Percentiles rank a stretch among this genome's conserved stretches.
phyloP scores from a whole-genome alignment of 2,888 invertebrate species.

The Chaitophorus viminalis region DNA sequence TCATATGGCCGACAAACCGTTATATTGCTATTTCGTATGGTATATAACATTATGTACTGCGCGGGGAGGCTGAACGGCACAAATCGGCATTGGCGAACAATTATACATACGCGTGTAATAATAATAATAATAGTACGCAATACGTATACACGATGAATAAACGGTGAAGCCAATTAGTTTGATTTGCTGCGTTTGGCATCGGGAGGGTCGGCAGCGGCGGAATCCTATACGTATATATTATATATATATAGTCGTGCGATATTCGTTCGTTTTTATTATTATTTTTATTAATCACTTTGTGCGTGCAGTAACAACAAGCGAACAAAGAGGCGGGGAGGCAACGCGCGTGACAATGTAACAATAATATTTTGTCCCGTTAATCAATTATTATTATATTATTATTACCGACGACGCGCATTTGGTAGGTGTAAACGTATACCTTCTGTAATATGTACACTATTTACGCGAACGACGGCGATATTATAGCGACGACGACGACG shows the following conservation, averaged over 20 bases:
- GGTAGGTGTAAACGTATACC: too few relatives aligned
- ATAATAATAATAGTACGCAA: not conserved
- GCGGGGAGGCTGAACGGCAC: not conserved
- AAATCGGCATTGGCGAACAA: not conserved
- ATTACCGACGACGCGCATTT: not conserved
- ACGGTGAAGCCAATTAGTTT: conserved; percentile 38
- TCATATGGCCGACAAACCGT: too few relatives aligned
- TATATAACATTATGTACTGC: too few relatives aligned
- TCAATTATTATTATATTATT: conserved; percentile 34
- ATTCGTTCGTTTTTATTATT: conserved; percentile 4
- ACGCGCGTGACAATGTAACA: not conserved
- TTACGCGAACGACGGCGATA: not conserved
- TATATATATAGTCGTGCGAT: not conserved
- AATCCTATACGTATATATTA: too few relatives aligned
- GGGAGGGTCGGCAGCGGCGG: not conserved
- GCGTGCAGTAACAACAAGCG: not conserved
- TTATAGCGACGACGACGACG: not conserved
- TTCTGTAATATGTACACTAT: too few relatives aligned
- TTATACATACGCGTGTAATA: too few relatives aligned
- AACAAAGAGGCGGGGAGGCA: not conserved
- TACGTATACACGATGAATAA: not conserved
- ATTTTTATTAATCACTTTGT: conserved; percentile 31
- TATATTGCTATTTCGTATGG: conserved; percentile 40
- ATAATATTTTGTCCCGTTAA: conserved; percentile 21
- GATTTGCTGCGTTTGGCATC: not conserved